Percentiles rank a stretch among this genome's conserved stretches.
phyloP scores from a whole-genome alignment of 1,140 invertebrate genomes.

The Orchestia grillus region DNA sequence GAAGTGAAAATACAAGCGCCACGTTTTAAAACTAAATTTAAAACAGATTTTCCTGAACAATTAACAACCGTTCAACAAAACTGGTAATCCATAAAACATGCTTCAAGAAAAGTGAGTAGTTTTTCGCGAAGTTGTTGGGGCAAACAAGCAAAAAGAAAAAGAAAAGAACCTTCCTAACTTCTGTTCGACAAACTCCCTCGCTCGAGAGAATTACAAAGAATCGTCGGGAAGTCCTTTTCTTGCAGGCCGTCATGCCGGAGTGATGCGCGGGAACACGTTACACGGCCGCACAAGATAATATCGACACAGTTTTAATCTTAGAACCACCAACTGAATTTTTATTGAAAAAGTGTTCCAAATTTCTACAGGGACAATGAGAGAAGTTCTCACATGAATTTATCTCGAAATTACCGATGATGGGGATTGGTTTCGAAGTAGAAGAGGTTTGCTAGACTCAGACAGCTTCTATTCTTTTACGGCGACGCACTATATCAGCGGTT shows the following conservation, averaged over 20 bases:
- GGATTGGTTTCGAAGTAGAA: background rate
- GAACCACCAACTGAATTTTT: background rate
- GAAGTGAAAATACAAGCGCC: background rate
- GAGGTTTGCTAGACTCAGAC: background rate
- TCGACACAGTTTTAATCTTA: background rate
- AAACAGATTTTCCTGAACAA: background rate
- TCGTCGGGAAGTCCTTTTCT: background rate
- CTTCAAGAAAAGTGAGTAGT: background rate
- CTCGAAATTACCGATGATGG: background rate
- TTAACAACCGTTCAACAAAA: background rate
- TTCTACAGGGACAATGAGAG: background rate
- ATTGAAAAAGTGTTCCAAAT: background rate
- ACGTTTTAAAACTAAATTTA: background rate
- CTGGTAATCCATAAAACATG: background rate
- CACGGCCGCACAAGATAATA: background rate
- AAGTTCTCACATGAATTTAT: background rate
- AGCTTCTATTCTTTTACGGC: too few relatives aligned
- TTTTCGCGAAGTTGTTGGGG: background rate
- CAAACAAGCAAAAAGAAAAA: background rate
- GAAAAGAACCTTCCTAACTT: background rate
- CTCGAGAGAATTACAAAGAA: constrained; percentile 8
- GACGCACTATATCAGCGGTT: too few relatives aligned
- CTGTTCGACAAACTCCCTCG: background rate
- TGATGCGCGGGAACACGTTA: background rate
- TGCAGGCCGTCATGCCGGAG: background rate